A percentile compares a stretch with the other conserved stretches of the same genome.
Conservation (phyloP, 2,113 vertebrate species). For the Corythornis vintsioides region DNA sequence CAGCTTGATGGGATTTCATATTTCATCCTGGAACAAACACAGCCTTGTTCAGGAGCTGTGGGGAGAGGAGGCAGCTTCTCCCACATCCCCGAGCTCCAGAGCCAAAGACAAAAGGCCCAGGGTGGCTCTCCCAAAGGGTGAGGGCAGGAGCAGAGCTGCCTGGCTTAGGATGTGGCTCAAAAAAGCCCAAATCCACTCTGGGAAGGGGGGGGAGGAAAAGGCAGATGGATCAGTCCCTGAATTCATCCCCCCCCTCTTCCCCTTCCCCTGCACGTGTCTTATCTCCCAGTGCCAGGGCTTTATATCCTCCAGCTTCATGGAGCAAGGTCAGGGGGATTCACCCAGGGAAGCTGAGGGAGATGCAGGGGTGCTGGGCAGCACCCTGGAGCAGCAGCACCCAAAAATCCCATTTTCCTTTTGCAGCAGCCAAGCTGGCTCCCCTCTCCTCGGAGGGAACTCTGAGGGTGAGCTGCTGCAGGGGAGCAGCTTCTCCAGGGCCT, state of each 20-base stretch:
- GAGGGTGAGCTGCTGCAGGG: neutral
- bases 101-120: neutral
- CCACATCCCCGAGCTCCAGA: neutral
- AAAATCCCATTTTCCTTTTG: no score
- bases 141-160: neutral
- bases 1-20: conserved; percentile 69
- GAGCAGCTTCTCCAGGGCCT: neutral
- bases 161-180: neutral
- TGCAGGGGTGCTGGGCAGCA: rapidly evolving
- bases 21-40: conserved; percentile 57
- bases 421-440: neutral
- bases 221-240: neutral
- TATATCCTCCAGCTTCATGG: neutral
- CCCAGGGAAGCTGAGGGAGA: no score
- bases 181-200: neutral
- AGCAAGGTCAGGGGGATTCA: neutral
- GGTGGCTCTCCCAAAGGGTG: neutral
- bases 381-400: neutral
- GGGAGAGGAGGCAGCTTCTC: neutral
- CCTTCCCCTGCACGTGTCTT: rapidly evolving
- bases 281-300: neutral
- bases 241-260: neutral
- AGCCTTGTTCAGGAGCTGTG: conserved; percentile 45
- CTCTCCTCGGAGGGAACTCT: neutral
- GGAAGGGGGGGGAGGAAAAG: neutral